These are phyloP conservation scores for Crepidodera aurea DNA, from an alignment of 2,888 invertebrate genomes.

Conservation along the genomic window DNA sequence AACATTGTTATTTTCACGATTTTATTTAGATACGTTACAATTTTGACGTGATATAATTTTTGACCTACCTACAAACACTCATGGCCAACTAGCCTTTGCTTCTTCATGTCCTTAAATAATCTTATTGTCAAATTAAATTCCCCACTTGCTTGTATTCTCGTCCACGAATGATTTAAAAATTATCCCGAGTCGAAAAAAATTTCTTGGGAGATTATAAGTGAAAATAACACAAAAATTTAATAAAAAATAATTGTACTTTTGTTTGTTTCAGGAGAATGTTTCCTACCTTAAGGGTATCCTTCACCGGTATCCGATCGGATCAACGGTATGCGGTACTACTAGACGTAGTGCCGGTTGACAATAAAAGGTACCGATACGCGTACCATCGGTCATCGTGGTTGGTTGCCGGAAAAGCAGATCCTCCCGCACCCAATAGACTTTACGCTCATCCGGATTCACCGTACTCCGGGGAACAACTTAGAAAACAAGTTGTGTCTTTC, in stretches of 20 bases:
- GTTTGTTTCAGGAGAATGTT: constrained; percentile 78
- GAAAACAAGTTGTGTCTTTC: constrained; percentile 81
- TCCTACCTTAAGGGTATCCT: constrained; percentile 79
- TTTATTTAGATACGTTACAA: too few species aligned
- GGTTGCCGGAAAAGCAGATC: constrained; percentile 84
- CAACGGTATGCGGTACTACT: constrained; percentile 77
- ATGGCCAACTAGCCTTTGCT: too few species aligned
- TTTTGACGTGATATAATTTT: too few species aligned
- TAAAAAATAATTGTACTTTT: constrained; percentile 8
- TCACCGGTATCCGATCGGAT: constrained; percentile 72
- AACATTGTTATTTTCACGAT: too few species aligned
- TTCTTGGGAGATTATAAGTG: too few species aligned
- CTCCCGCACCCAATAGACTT: constrained; percentile 74
- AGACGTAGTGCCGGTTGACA: constrained; percentile 83
- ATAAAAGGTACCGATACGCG: constrained; percentile 81
- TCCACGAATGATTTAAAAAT: too few species aligned
- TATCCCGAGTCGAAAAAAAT: too few species aligned
- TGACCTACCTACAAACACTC: too few species aligned
- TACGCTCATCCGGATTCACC: constrained; percentile 84
- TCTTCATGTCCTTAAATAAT: too few species aligned
- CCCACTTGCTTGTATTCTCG: too few species aligned
- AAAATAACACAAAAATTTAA: neutral
- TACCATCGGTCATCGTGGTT: constrained; percentile 86
- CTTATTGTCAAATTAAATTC: too few species aligned
- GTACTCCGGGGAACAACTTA: constrained; percentile 79